Base-by-base conservation (phyloP, 1,140 invertebrate species). In the Saccostrea glomerata region DNA sequence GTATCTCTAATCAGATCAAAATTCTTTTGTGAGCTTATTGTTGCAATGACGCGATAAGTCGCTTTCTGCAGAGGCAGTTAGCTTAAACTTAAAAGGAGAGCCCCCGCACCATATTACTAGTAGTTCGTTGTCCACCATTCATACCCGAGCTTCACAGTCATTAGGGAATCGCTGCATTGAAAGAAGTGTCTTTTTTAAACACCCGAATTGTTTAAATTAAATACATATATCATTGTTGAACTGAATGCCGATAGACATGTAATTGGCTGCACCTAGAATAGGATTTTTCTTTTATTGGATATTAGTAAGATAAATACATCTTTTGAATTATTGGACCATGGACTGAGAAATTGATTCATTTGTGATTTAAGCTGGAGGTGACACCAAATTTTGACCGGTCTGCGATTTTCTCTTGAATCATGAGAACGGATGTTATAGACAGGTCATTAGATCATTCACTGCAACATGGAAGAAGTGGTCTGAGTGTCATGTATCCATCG, bases 1-100 rank as follows among this genome's bases (percentile, higher is more conserved):
- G 70, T 77, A 77, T 77, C 70, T 77, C 70, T 77, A 77, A 77
- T 77, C 70, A 77, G 70, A 77, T 77, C 70, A 77, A 77, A 36
- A 77, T 77, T 77, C 70, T 77, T 77, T 25, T 36, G 70, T 30
- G 70, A 25, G 70, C 70, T 77, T 77, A 77, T 77, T 77, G 70
- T 77, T 77, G 25, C 23, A 77, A 77, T 77, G 23, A 77, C 70
- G 70, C 70, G 70, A 77, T 77, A 30, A 77, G 70, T 77, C 70
- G 70, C 70, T 77, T 77, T 77, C 70, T 77, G 70, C 70, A 77
- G 70, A 77, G 70, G 70, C 36, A 36, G 70, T 77, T 77, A 77
- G 70, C 70, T 77, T 77, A 30, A 77, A 36, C 13, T 77, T 77
- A 40, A 77, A 77, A 77, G 70, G 70, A 25, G 70, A 77, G 30